These are phyloP conservation scores for Trissoscelio sp. DNA, from an alignment of 2,888 invertebrate genomes.

Conservation along the genomic window DNA sequence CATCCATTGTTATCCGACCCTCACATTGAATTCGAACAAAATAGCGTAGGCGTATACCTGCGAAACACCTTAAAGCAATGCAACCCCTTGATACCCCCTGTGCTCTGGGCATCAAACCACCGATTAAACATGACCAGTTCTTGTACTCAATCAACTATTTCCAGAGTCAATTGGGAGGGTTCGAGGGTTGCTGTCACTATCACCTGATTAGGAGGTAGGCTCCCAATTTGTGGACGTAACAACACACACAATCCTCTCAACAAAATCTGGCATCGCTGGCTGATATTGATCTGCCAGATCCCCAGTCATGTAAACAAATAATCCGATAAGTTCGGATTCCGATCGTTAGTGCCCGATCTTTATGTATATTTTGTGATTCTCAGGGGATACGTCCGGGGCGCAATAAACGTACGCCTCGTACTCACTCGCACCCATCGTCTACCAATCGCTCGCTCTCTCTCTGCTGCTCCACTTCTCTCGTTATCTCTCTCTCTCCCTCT, in stretches of 20 bases:
- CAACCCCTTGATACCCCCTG: constrained; percentile 35
- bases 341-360: constrained; percentile 42
- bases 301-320: constrained; percentile 56
- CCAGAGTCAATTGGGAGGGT: constrained; percentile 21
- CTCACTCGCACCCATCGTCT: constrained; percentile 40
- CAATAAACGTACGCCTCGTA: constrained; percentile 54
- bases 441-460: constrained; percentile 50
- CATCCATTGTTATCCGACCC: background rate
- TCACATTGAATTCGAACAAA: constrained; percentile 2
- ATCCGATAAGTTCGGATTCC: constrained; percentile 27
- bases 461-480: constrained; percentile 66
- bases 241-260: constrained; percentile 48
- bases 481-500: constrained; percentile 66
- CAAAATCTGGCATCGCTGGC: constrained; percentile 35
- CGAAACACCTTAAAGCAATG: constrained; percentile 61
- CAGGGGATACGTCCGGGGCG: constrained; percentile 67
- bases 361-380: constrained; percentile 51
- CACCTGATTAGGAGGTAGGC: constrained; percentile 40
- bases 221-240: constrained; percentile 36
- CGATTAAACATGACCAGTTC: constrained; percentile 40
- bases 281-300: constrained; percentile 57
- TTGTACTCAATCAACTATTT: constrained; percentile 8
- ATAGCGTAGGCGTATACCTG: constrained; percentile 53
- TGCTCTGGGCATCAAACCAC: background rate
- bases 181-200: constrained; percentile 47